Evolutionary conservation across 2,113 vertebrate species (phyloP).

Genomic region (Oxyruncus cristatus): DNA sequence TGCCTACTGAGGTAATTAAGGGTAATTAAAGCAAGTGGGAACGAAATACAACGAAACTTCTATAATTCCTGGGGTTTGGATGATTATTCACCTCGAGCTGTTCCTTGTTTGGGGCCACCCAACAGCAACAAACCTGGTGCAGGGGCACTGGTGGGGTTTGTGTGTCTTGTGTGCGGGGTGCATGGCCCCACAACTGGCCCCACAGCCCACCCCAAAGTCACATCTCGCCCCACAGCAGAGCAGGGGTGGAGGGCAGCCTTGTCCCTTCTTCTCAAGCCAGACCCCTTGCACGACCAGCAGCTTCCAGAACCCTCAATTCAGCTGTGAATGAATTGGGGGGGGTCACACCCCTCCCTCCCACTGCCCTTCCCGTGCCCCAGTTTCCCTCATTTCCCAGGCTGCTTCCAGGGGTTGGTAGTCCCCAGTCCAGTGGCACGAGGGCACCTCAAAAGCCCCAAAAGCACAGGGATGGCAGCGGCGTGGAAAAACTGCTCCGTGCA

Average conservation of each 20-base stretch:
- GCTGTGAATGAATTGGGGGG: rapidly evolving
- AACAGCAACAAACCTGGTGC: rapidly evolving
- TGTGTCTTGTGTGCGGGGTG: rapidly evolving
- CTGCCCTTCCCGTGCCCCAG: background rate
- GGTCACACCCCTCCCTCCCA: rapidly evolving
- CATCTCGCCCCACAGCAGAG: background rate
- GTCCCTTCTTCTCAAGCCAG: background rate
- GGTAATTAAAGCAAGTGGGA: slow-evolving; percentile 50
- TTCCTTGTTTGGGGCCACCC: background rate
- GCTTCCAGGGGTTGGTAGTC: background rate
- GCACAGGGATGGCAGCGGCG: rapidly evolving
- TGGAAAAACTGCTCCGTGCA: rapidly evolving
- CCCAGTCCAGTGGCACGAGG: rapidly evolving
- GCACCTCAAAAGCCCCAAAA: rapidly evolving
- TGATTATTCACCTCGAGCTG: background rate
- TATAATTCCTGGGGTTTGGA: background rate
- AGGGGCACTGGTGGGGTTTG: rapidly evolving
- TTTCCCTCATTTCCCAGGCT: background rate
- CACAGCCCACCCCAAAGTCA: background rate
- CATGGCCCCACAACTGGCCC: background rate
- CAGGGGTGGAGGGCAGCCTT: background rate
- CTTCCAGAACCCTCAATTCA: background rate
- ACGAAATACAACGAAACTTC: background rate
- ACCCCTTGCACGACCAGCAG: background rate
- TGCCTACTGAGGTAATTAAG: slow-evolving; percentile 42